phyloP scores from a whole-genome alignment of 2,797 vertebrate genomes.

The Passerculus sandwichensis region DNA sequence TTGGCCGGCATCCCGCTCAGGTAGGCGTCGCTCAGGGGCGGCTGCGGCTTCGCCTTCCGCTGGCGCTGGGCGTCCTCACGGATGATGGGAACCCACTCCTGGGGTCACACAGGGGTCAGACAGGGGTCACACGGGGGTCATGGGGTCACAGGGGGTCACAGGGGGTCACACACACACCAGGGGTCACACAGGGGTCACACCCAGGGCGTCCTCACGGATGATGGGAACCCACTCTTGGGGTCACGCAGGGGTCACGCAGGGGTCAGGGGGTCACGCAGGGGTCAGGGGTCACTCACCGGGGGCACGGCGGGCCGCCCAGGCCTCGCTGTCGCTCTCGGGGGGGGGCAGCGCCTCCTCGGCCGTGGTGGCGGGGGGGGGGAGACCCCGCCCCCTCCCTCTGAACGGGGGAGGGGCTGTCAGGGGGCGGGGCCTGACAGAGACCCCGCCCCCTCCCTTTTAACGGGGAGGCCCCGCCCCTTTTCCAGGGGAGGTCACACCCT shows the following conservation, averaged over 20 bases:
- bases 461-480: too few species aligned
- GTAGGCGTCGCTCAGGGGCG: not conserved
- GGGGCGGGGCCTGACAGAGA: not conserved
- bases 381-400: not conserved
- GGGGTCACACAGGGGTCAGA: too few species aligned
- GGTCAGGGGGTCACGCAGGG: too few species aligned
- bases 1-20: not conserved
- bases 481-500: too few species aligned
- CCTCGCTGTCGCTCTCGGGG: not conserved
- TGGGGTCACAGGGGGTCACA: too few species aligned
- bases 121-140: not conserved
- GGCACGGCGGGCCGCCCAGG: not conserved
- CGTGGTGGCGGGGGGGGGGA: not conserved
- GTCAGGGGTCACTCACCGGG: not conserved
- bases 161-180: too few species aligned
- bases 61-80: not conserved
- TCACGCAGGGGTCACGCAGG: too few species aligned
- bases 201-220: too few species aligned
- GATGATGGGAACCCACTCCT: not conserved
- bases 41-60: not conserved
- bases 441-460: too few species aligned
- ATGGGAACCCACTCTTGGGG: too few species aligned
- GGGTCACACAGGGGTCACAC: too few species aligned
- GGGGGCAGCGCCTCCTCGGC: not conserved
- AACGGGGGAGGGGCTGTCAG: not conserved